Conservation (phyloP, 2,113 vertebrate genomes). For the Hippocampus barbouri region DNA sequence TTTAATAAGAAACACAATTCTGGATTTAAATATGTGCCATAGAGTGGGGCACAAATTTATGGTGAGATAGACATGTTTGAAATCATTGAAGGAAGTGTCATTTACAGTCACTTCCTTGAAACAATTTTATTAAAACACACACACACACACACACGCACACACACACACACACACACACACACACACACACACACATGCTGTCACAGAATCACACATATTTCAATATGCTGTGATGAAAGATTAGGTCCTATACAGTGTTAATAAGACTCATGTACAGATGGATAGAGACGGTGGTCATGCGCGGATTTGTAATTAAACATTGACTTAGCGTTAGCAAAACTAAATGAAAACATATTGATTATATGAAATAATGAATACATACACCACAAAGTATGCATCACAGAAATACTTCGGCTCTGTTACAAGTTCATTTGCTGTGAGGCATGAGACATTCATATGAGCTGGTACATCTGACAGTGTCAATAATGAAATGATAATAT, state of each 20-base stretch:
- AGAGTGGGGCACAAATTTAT: not conserved
- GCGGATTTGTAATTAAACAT: not conserved
- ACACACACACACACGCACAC: too few species aligned
- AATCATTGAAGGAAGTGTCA: not conserved
- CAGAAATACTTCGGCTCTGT: not conserved
- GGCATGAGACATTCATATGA: slow-evolving; percentile 3
- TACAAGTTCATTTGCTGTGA: slow-evolving; percentile 8
- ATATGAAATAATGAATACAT: not conserved
- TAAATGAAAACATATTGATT: not conserved
- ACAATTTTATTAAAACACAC: not conserved
- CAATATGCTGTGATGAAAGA: slow-evolving; percentile 19
- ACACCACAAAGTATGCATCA: not conserved
- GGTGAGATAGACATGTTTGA: not conserved
- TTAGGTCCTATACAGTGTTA: slow-evolving; percentile 9
- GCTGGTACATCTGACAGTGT: slow-evolving; percentile 20
- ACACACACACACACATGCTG: too few species aligned
- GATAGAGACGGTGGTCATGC: not conserved
- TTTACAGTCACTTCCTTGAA: not conserved
- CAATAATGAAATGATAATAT: slow-evolving; percentile 11
- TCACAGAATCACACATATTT: not conserved
- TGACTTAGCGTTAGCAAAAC: not conserved
- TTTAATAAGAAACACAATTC: too few species aligned
- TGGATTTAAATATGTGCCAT: not conserved
- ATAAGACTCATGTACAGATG: slow-evolving; percentile 14
- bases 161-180: too few species aligned